Conservation (phyloP, 2,888 invertebrate genomes). For the Eueremaeus valkanovi region DNA sequence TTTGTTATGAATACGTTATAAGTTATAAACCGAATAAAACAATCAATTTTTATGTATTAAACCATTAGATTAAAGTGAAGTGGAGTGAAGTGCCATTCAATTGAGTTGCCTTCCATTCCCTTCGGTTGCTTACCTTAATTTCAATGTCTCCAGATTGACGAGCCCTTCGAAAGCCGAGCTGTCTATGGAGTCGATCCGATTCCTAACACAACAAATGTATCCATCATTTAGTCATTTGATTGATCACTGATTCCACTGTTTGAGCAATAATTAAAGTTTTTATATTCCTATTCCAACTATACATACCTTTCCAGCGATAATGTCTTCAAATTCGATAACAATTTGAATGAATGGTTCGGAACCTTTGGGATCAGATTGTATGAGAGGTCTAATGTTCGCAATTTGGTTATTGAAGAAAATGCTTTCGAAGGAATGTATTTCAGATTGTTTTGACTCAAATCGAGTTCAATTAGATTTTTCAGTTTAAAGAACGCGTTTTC, state of each 20-base stretch:
- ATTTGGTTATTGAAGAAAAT: constrained; percentile 12
- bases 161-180: constrained; percentile 75
- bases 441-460: constrained; percentile 32
- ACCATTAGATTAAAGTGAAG: neutral
- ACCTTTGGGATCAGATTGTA: constrained; percentile 35
- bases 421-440: constrained; percentile 34
- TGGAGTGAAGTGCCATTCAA: neutral
- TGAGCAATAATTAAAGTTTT: neutral
- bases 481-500: constrained; percentile 31
- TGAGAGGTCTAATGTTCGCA: constrained; percentile 32
- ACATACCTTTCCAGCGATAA: constrained; percentile 33
- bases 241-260: neutral
- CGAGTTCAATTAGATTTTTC: constrained; percentile 35
- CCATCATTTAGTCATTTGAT: constrained; percentile 1
- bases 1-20: neutral
- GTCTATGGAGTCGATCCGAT: constrained; percentile 69
- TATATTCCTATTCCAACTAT: neutral
- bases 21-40: no score
- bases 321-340: constrained; percentile 20
- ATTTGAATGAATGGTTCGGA: constrained; percentile 14
- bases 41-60: constrained; percentile 1
- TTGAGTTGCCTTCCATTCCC: no score
- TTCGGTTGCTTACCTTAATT: constrained; percentile 58
- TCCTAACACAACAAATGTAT: constrained; percentile 19
- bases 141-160: constrained; percentile 69